A percentile compares a stretch with the other conserved stretches of the same genome.
Conservation (phyloP, 2,113 vertebrate genomes). For the Scatophagus argus region DNA sequence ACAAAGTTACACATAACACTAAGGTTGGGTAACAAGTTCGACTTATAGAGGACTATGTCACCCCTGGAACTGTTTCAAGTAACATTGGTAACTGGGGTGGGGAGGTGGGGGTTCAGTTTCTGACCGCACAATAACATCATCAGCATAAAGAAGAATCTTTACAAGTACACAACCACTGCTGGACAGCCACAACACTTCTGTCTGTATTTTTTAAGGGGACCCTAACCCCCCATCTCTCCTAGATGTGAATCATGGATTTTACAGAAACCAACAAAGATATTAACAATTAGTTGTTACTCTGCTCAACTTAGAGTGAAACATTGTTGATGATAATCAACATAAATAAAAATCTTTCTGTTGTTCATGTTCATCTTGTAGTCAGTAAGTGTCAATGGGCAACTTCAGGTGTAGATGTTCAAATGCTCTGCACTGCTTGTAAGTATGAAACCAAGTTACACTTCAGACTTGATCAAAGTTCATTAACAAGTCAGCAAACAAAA, state of each 20-base stretch:
- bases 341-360: conserved; percentile 5
- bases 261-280: conserved; percentile 21
- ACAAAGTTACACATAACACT: neutral
- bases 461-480: too few species aligned
- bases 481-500: conserved; percentile 3
- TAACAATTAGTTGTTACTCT: conserved; percentile 32
- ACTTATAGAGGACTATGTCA: too few species aligned
- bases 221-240: too few species aligned
- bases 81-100: too few species aligned
- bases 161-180: too few species aligned
- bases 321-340: neutral
- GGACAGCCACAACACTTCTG: neutral
- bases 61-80: too few species aligned
- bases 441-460: conserved; percentile 4
- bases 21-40: too few species aligned
- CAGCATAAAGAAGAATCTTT: too few species aligned
- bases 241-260: conserved; percentile 22
- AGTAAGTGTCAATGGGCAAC: neutral
- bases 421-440: neutral
- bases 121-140: too few species aligned
- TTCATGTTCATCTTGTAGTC: neutral
- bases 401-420: conserved; percentile 19
- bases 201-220: conserved; percentile 8
- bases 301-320: neutral
- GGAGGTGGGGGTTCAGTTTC: too few species aligned